Evolutionary conservation across 1,140 invertebrate species (phyloP), one percentile per base, ranked within the genome.

Genomic region (Phenacoccus solenopsis): DNA sequence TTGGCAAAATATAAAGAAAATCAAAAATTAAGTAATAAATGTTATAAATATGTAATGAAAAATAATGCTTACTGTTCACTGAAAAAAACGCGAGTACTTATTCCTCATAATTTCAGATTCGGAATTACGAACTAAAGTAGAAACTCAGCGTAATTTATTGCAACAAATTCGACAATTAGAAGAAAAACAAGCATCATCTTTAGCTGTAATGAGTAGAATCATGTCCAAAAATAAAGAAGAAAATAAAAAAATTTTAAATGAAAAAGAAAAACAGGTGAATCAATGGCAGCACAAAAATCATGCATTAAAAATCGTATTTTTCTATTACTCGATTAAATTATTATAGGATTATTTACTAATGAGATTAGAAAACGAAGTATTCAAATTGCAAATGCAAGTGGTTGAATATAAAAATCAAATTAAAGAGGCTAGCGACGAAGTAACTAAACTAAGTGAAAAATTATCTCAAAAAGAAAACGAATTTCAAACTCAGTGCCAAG

Each of bases 341-440:
- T 64, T 64, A 64, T 64, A 64, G 59, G 59, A 64, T 16, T 64
- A 64, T 24, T 24, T 64, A 9, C 25, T 64, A 27, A 24, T 64
- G 59, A 64, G 25, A 64, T 25, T 64, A 27, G 59, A 64, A 64
- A 64, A 64, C 16, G 59, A 64, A 64, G 59, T 64, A 27, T 64
- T 64, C 21, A 64, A 64, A 64, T 7, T 25, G 4, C 22, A 64
- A 64, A 25, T 64, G 59, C 25, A 25, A 64, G 25, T 64, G 1
- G 25, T 24, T 5, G 4, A 2, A 1, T 64, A 27, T 24, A 64
- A 64, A 25, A 5, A 10, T 5, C 22, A 64, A 64, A 64, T 27
- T 24, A 27, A 22, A 10, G 21, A 2, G 10, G 22, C 9, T 25
- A 24, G 59, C 25, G 9, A 9, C 2, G 25, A 64, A 25, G 22